These are phyloP conservation scores for Leptopterna dolabrata DNA, from an alignment of 2,888 invertebrate species.

Conservation along the genomic window DNA sequence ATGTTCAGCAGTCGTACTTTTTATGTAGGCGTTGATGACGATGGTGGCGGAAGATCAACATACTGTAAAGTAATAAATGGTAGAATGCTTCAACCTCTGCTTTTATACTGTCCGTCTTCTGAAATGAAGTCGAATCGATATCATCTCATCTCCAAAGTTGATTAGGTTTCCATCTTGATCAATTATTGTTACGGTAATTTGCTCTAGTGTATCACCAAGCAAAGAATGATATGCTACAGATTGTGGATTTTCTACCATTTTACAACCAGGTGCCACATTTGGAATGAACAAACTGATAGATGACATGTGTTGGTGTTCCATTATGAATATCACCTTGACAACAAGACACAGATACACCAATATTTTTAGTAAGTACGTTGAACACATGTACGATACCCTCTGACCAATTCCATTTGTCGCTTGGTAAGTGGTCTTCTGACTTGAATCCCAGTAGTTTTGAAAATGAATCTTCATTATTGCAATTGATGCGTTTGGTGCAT, in stretches of 20 bases:
- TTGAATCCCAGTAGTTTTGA: slow-evolving; percentile 11
- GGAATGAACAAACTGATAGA: slow-evolving; percentile 52
- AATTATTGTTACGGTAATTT: too few relatives aligned
- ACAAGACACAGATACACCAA: slow-evolving; percentile 7
- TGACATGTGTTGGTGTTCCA: slow-evolving; percentile 10
- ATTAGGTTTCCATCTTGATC: too few relatives aligned
- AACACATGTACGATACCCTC: slow-evolving; percentile 22
- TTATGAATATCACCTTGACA: slow-evolving; percentile 34
- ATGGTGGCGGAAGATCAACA: too few relatives aligned
- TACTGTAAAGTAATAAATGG: too few relatives aligned
- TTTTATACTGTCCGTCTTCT: too few relatives aligned
- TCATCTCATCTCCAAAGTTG: too few relatives aligned
- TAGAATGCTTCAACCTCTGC: too few relatives aligned
- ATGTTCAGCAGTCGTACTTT: too few relatives aligned
- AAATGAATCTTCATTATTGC: background rate
- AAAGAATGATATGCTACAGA: slow-evolving; percentile 36
- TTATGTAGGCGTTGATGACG: too few relatives aligned
- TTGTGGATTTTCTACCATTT: slow-evolving; percentile 29
- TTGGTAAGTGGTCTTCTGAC: background rate
- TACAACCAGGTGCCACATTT: slow-evolving; percentile 39
- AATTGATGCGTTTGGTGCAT: background rate
- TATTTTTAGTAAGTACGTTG: background rate
- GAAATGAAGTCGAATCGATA: too few relatives aligned
- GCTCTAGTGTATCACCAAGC: background rate
- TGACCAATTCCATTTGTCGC: background rate